These are phyloP conservation scores for Dendrolimus pini DNA, from an alignment of 2,888 invertebrate genomes.

Conservation along the genomic window DNA sequence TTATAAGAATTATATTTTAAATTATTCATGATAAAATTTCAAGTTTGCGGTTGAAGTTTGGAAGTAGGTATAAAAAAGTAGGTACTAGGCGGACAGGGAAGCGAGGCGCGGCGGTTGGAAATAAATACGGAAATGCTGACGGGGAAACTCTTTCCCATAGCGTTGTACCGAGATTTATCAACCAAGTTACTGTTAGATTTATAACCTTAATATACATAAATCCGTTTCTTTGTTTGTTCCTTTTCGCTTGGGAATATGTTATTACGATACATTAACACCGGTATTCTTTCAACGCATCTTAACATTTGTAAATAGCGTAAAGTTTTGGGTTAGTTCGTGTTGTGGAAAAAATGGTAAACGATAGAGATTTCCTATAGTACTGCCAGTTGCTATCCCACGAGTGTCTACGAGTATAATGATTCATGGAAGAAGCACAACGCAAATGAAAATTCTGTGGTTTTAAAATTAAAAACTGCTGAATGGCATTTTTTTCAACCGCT, in stretches of 20 bases:
- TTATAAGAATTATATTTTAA: constrained; percentile 46
- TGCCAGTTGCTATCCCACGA: too few relatives aligned
- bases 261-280: constrained; percentile 1
- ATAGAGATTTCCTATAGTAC: too few relatives aligned
- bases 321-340: too few relatives aligned
- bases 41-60: constrained; percentile 44
- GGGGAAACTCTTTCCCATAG: constrained; percentile 38
- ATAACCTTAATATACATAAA: constrained; percentile 37
- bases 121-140: constrained; percentile 48
- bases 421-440: constrained; percentile 31
- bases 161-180: constrained; percentile 41
- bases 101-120: constrained; percentile 21
- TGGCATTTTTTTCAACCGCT: constrained; percentile 37
- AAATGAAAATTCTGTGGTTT: constrained; percentile 30
- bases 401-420: constrained; percentile 20
- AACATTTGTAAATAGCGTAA: background rate
- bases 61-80: constrained; percentile 37
- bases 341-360: too few relatives aligned
- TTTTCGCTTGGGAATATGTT: constrained; percentile 10
- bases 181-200: constrained; percentile 37
- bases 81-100: constrained; percentile 34
- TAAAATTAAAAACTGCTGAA: constrained; percentile 48
- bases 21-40: constrained; percentile 64
- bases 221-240: constrained; percentile 29
- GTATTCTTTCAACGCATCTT: background rate